Base-by-base conservation (phyloP, 2,113 vertebrate genomes). In the Ammodramus savannarum region DNA sequence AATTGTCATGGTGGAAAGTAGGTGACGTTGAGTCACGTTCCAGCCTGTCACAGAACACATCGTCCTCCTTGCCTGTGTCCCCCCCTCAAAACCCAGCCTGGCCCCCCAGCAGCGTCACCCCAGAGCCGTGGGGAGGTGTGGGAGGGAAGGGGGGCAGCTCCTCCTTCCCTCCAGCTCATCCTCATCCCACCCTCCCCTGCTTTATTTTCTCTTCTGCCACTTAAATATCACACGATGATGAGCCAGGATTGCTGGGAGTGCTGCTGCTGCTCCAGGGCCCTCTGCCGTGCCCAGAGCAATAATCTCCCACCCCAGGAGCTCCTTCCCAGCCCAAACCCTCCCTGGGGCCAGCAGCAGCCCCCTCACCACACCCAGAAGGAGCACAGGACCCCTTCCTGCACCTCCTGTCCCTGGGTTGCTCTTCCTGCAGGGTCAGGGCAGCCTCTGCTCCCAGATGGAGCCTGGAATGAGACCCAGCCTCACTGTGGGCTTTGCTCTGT, bases 11-110 rank as follows among this genome's bases (percentile, higher is more conserved):
- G 72, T 49, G 73, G 76, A 89, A 96, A 95, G 86, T 96, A 96
- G 95, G 91, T 96, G 91, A 96, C 3, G 52, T 87, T 89, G 84
- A 95, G 93, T 91, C 91, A 92, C 26, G 9, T 86, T 90, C 3
- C 0, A 94, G 84, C 26, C 86, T 84, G 63, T 84, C 68, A 7
- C 8, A 1, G 83, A 69, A 76, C 72, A 69, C 0, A 1, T n/a
- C 2, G 8, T 41, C n/a, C 58, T 80, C 67, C 55, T 4, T 44
- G 4, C 2, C 67, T 3, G 2, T 3, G 6, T 52, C n/a, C 31
- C 57, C 26, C 16, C 14, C 4, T 46, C 4, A 1, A 52, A 95
- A 23, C 21, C 27, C 86, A 88, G 8, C 25, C 86, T 27, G 51
- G 2, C 5, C 62, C 62, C 32, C 57, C 20, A 2, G 6, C 25